Conservation (phyloP, 2,888 invertebrate genomes). For the Phlogophora meticulosa region DNA sequence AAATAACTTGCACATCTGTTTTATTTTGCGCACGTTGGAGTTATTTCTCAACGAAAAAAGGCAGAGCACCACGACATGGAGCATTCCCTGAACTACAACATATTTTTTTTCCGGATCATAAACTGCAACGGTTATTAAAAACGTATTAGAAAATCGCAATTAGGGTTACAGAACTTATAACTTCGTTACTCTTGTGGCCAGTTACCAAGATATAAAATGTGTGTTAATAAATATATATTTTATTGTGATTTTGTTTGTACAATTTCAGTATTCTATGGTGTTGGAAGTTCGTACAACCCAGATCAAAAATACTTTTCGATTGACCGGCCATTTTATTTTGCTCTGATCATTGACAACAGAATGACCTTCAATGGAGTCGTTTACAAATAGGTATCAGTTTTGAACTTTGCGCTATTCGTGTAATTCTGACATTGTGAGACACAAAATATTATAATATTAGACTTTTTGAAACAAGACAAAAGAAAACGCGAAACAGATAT, state of each 20-base stretch:
- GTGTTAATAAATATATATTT: too few relatives aligned
- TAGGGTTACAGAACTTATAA: too few relatives aligned
- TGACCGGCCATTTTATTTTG: slow-evolving; percentile 69
- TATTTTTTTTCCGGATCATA: too few relatives aligned
- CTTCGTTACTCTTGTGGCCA: too few relatives aligned
- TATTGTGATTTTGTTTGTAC: neutral
- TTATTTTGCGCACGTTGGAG: too few relatives aligned
- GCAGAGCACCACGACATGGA: too few relatives aligned
- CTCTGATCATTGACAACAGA: slow-evolving; percentile 46
- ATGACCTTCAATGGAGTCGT: slow-evolving; percentile 52
- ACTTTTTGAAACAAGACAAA: slow-evolving; percentile 1
- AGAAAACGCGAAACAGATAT: neutral
- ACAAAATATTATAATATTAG: neutral
- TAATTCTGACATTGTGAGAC: neutral
- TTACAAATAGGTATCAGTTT: slow-evolving; percentile 22
- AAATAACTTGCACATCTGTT: too few relatives aligned
- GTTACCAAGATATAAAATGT: too few relatives aligned
- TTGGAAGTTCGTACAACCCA: neutral
- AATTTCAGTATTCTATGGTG: slow-evolving; percentile 14
- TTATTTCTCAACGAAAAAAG: too few relatives aligned
- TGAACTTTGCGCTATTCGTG: neutral
- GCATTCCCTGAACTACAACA: too few relatives aligned
- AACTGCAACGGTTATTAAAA: too few relatives aligned
- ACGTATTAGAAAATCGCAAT: too few relatives aligned
- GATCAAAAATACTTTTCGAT: slow-evolving; percentile 46